phyloP scores from a whole-genome alignment of 2,113 vertebrate species.

The Poecilia latipinna region DNA sequence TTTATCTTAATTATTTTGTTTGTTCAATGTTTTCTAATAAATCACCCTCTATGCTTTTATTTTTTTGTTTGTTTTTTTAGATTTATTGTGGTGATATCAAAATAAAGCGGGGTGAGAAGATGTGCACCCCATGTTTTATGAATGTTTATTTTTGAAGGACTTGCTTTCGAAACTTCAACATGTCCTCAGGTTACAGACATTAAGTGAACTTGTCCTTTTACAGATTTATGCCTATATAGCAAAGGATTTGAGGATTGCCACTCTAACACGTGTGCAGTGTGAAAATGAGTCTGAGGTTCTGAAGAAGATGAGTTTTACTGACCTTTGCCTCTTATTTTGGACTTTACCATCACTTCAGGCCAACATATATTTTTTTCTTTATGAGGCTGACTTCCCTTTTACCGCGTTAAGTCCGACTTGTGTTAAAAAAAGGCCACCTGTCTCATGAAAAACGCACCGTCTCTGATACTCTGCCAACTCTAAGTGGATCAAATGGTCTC shows the following conservation, averaged over 20 bases:
- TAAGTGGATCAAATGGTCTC: conserved; percentile 31
- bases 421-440: conserved; percentile 6
- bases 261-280: neutral
- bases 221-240: neutral
- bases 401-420: neutral
- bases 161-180: neutral
- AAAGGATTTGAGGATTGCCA: neutral
- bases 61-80: no score
- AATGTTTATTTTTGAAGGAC: neutral
- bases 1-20: no score
- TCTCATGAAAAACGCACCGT: conserved; percentile 3
- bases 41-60: neutral
- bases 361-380: neutral
- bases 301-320: conserved; percentile 18
- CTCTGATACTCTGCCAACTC: conserved; percentile 26
- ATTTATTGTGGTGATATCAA: neutral
- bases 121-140: no score
- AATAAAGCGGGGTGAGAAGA: neutral
- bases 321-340: conserved; percentile 11
- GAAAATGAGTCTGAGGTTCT: neutral
- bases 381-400: conserved; percentile 1
- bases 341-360: neutral
- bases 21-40: no score
- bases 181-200: neutral
- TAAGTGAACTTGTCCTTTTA: neutral